phyloP scores from a whole-genome alignment of 2,797 vertebrate species.

The Smutsia temminckii region DNA sequence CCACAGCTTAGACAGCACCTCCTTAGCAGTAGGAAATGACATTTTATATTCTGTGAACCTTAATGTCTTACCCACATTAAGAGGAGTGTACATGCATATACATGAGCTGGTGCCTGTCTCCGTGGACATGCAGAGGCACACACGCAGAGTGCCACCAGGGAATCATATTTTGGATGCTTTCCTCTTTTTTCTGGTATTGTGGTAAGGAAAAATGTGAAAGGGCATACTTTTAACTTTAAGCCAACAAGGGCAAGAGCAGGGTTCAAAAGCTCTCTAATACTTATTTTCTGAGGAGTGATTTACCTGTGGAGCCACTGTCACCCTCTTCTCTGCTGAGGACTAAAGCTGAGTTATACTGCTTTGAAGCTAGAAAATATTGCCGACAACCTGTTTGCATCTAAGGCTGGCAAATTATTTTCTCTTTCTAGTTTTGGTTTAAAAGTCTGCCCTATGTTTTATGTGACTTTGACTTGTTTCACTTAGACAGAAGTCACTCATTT shows the following conservation, averaged over 20 bases:
- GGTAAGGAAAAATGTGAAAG: background rate
- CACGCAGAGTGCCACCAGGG: background rate
- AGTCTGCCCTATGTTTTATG: background rate
- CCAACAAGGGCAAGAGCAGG: background rate
- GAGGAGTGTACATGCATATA: background rate
- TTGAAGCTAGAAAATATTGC: background rate
- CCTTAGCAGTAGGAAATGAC: background rate
- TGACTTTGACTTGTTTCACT: background rate
- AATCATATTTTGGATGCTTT: background rate
- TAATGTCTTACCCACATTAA: background rate
- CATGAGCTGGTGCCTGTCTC: background rate
- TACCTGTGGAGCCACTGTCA: background rate
- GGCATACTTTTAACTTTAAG: background rate
- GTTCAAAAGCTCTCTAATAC: background rate
- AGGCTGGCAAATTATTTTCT: background rate
- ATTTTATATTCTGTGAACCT: background rate
- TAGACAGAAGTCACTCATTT: background rate
- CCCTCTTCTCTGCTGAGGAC: background rate
- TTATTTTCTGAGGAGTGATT: background rate
- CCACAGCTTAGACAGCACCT: background rate
- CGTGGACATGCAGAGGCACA: background rate
- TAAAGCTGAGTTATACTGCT: background rate
- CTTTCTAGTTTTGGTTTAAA: background rate
- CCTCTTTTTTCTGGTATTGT: background rate
- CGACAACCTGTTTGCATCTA: background rate